Percentiles rank a stretch among this genome's conserved stretches.
Conservation (phyloP, 2,888 invertebrate species). For the Drosophila planitibia region DNA sequence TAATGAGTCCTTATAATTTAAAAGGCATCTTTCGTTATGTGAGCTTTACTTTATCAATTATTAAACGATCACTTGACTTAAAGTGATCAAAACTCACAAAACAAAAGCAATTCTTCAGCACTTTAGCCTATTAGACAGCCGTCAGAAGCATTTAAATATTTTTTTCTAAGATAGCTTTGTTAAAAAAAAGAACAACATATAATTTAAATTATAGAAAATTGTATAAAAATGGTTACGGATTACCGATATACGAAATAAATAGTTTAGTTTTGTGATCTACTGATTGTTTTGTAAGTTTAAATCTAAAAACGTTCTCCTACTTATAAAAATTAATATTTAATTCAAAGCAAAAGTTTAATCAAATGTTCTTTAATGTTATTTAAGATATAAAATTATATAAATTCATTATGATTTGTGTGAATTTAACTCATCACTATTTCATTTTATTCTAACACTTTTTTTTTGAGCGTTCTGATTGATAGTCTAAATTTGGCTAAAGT, state of each 20-base stretch:
- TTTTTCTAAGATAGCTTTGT: not conserved
- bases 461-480: slow-evolving; percentile 2
- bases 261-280: not conserved
- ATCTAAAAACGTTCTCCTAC: not conserved
- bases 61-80: not conserved
- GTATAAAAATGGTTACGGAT: no score
- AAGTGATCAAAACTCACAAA: slow-evolving; percentile 15
- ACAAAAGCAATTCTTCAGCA: slow-evolving; percentile 8
- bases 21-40: slow-evolving; percentile 12
- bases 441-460: not conserved
- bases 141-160: not conserved
- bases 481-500: slow-evolving; percentile 16
- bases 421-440: not conserved
- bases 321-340: not conserved
- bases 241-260: no score
- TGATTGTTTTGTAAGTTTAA: not conserved
- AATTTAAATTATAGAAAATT: not conserved
- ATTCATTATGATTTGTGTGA: not conserved
- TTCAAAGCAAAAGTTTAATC: not conserved
- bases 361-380: not conserved
- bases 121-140: slow-evolving; percentile 12
- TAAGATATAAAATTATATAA: not conserved
- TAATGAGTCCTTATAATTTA: slow-evolving; percentile 42
- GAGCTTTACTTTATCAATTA: not conserved
- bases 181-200: no score